phyloP scores from a whole-genome alignment of 2,113 vertebrate species.

The Garra rufa region DNA sequence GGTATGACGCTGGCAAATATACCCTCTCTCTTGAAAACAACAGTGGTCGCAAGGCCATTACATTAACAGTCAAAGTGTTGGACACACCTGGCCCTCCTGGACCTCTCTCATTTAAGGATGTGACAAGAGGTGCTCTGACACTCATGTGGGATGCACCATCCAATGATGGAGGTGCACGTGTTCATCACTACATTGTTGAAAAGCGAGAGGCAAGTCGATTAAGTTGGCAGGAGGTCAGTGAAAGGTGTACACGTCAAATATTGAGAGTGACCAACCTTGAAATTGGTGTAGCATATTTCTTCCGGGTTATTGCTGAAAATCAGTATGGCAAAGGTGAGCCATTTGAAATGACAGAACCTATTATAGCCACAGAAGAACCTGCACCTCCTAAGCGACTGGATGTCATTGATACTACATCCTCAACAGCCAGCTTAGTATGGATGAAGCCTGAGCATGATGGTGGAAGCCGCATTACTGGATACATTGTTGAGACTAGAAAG shows the following conservation, averaged over 20 bases:
- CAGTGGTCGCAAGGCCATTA: slow-evolving; percentile 90
- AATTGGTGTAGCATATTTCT: slow-evolving; percentile 88
- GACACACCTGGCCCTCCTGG: slow-evolving; percentile 95
- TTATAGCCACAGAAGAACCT: slow-evolving; percentile 95
- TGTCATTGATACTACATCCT: slow-evolving; percentile 90
- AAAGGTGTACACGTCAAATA: slow-evolving; percentile 90
- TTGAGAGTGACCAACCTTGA: slow-evolving; percentile 84
- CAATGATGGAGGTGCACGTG: slow-evolving; percentile 90
- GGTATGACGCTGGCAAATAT: slow-evolving; percentile 95
- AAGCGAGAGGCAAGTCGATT: slow-evolving; percentile 94
- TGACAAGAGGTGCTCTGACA: slow-evolving; percentile 88
- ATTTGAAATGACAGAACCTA: slow-evolving; percentile 89
- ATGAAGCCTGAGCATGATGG: slow-evolving; percentile 97
- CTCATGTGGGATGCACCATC: slow-evolving; percentile 95
- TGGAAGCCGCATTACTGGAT: slow-evolving; percentile 91
- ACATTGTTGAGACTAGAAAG: slow-evolving; percentile 90
- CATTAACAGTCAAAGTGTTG: slow-evolving; percentile 94
- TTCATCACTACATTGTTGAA: slow-evolving; percentile 92
- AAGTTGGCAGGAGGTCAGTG: slow-evolving; percentile 91
- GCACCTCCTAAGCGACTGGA: slow-evolving; percentile 94
- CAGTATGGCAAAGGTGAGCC: slow-evolving; percentile 92
- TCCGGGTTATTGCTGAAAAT: slow-evolving; percentile 92
- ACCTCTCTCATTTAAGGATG: slow-evolving; percentile 92
- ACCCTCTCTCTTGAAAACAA: slow-evolving; percentile 94
- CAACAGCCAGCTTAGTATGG: slow-evolving; percentile 91